Evolutionary conservation across 2,113 vertebrate genomes (phyloP), one percentile per base, ranked within the genome.

Genomic region (Oryzias celebensis): DNA sequence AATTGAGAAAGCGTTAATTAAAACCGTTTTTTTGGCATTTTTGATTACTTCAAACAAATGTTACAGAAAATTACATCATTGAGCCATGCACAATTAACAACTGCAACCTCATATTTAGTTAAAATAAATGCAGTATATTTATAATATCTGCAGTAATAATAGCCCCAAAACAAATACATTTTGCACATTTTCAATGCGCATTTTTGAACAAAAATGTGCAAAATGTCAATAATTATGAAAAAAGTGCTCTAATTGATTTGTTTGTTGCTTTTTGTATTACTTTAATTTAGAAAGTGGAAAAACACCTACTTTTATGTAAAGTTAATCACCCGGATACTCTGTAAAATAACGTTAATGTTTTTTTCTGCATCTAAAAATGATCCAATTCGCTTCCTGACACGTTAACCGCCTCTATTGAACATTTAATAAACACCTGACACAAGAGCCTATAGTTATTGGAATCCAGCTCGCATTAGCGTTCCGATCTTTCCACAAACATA

Each of bases 381-480:
- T 66, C 73, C 59, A 70, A 84, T 85, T 82, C 69, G 77, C 85
- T 86, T 83, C 85, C 81, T 83, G 85, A 87, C 87, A 88, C 83
- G 71, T 89, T 88, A 86, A 84, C 73, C 68, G 73, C 77, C 70
- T 75, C 67, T 86, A 88, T 85, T 85, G 87, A 83, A 75, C 80
- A 82, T 87, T 89, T 85, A 83, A 89, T 85, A 87, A 87, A 87
- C 89, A 87, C 77, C 82, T 85, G 85, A 89, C 80, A 83, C 66
- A 46, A 48, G 70, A 85, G 77, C 83, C 78, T 66, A 75, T 84
- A 80, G 84, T 82, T 73, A 83, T 83, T 77, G 82, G 76, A 68
- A 68, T 78, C 64, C 80, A 49, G 85, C 73, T 85, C 81, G 58
- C 77, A 46, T 90, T 90, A 82, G 88, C 62, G 73, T 80, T 72